These are phyloP conservation scores for Lates japonicus DNA, from an alignment of 2,797 vertebrate species.

Conservation along the genomic window DNA sequence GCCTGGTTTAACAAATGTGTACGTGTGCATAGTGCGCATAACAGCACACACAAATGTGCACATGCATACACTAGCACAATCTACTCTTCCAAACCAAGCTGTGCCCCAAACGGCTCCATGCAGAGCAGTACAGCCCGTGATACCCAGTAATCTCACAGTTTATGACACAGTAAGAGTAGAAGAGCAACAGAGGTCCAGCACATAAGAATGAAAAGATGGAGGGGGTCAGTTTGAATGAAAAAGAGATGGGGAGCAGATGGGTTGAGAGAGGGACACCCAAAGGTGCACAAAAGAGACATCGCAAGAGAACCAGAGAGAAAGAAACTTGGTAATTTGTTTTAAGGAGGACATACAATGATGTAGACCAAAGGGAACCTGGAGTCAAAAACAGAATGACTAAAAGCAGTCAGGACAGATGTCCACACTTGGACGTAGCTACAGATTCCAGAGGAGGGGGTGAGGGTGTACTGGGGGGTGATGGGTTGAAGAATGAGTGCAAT, in stretches of 20 bases:
- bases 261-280: constrained; percentile 42
- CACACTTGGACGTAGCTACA: constrained; percentile 32
- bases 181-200: constrained; percentile 35
- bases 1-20: constrained; percentile 29
- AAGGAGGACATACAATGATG: constrained; percentile 1
- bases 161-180: constrained; percentile 39
- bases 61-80: constrained; percentile 10
- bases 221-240: constrained; percentile 31
- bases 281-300: constrained; percentile 31
- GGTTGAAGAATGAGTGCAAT: constrained; percentile 71
- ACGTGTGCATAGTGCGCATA: constrained; percentile 8
- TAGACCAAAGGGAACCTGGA: neutral
- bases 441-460: constrained; percentile 33
- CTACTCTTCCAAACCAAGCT: constrained; percentile 23
- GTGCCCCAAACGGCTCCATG: constrained; percentile 49
- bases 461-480: neutral
- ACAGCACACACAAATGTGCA: neutral
- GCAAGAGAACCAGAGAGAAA: constrained; percentile 8
- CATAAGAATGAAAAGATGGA: constrained; percentile 26
- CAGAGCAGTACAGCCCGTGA: constrained; percentile 31
- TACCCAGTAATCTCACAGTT: constrained; percentile 41
- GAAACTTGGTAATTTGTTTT: constrained; percentile 31
- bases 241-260: constrained; percentile 52
- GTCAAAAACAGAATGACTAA: constrained; percentile 1
- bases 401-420: constrained; percentile 21